Base-by-base conservation (phyloP, 2,888 invertebrate species). In the Brachyptera risi region DNA sequence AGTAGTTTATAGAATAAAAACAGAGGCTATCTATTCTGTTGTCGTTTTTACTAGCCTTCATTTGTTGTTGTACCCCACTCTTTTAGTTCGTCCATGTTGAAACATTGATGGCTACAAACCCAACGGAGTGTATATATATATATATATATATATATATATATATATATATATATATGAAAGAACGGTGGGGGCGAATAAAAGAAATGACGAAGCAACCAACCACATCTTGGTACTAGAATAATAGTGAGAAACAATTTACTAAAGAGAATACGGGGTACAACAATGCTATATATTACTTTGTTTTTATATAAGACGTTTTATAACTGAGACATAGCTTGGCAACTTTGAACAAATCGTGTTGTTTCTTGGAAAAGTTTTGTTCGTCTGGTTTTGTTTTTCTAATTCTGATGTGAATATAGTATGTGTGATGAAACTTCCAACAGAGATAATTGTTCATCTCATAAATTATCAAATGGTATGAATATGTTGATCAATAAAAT, bases 121-220 rank as follows among this genome's bases (percentile, higher is more conserved):
- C 58, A 51, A 51, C 47, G 40, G 56, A 35, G 63, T 51, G 56
- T 47, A 57, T 27, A n/a, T n/a, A n/a, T n/a, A n/a, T n/a, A n/a
- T n/a, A n/a, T n/a, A n/a, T n/a, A n/a, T n/a, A n/a, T 21, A 44
- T 15, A 47, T 49, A 15, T 17, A 40, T 49, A 31, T 24, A n/a
- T n/a, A n/a, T 21, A 44, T 15, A 47, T 49, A 15, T 17, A 40
- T 49, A 31, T 24, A 60, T 26, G 26, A 50, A 51, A 40, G 42
- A 54, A 19, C 3, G 42, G 44, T 17, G 37, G 35, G 23, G 26
- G 61, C 15, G 56, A 59, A 56, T 57, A 64, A 64, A 64, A 64
- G 61, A 61, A 61, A 64, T 64, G 63, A 61, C 63, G 61, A 59
- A 40, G 27, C 63, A 61, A 40, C 63, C 63, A 64, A 64, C 63